Conservation (phyloP, 1,140 invertebrate species). For the Meteorus sp. region DNA sequence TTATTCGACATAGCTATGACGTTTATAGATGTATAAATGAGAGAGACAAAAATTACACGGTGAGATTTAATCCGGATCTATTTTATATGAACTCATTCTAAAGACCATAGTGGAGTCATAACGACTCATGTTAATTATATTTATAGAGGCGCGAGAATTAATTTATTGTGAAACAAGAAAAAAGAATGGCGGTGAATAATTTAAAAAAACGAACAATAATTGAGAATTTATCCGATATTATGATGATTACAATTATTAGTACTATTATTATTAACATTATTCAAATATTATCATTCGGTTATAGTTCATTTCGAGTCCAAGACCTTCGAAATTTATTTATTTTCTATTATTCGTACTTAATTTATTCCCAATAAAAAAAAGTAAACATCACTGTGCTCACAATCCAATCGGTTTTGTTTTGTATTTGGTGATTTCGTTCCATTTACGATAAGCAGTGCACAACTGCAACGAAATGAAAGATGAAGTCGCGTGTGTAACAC, state of each 20-base stretch:
- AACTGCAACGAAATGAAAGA: slow-evolving; percentile 3
- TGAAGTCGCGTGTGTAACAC: slow-evolving; percentile 20
- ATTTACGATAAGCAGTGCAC: slow-evolving; percentile 1
- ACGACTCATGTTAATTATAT: slow-evolving; percentile 52
- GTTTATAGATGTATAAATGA: background rate
- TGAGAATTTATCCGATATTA: too few relatives aligned
- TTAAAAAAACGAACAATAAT: too few relatives aligned
- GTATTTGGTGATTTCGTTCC: too few relatives aligned
- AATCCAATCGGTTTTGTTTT: too few relatives aligned
- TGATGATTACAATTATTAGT: too few relatives aligned
- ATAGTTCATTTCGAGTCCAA: slow-evolving; percentile 35
- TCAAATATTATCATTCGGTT: too few relatives aligned
- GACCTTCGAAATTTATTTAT: slow-evolving; percentile 35
- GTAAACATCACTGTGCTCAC: background rate
- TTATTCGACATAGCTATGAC: slow-evolving; percentile 6
- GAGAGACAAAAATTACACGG: slow-evolving; percentile 6
- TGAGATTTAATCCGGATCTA: slow-evolving; percentile 16
- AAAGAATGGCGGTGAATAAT: too few relatives aligned
- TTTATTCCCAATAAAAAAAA: slow-evolving; percentile 17
- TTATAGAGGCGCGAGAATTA: slow-evolving; percentile 32
- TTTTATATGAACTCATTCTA: slow-evolving; percentile 41
- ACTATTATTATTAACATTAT: too few relatives aligned
- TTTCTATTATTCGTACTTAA: slow-evolving; percentile 29
- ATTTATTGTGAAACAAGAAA: slow-evolving; percentile 26
- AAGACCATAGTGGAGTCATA: slow-evolving; percentile 9